Conservation (phyloP, 2,797 vertebrate genomes). For the Periophthalmus magnuspinnatus region DNA sequence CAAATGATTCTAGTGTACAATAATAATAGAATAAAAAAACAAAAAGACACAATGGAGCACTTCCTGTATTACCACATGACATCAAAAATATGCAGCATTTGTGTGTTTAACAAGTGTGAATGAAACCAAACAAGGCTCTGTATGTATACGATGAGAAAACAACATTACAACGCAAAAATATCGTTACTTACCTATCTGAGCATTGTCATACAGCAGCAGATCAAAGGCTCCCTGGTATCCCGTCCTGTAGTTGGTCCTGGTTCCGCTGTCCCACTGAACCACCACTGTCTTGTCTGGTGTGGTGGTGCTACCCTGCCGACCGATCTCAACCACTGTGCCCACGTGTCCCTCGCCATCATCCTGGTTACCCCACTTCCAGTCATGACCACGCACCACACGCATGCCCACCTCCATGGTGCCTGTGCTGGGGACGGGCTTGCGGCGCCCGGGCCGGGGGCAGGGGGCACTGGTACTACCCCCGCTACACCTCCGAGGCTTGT, state of each 20-base stretch:
- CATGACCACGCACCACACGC: constrained; percentile 92
- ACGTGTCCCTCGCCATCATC: constrained; percentile 92
- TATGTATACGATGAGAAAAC: no score
- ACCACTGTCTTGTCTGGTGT: constrained; percentile 97
- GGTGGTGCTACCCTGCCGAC: constrained; percentile 93
- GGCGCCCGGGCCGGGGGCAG: constrained; percentile 60
- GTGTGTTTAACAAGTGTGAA: no score
- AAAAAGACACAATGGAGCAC: no score
- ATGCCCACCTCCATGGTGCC: constrained; percentile 97
- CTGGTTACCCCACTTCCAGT: constrained; percentile 98
- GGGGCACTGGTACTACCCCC: constrained; percentile 46
- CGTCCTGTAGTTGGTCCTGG: constrained; percentile 94
- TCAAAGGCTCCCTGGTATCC: constrained; percentile 96
- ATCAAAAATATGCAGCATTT: no score
- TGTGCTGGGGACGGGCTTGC: constrained; percentile 48
- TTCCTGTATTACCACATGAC: no score
- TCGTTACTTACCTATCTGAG: constrained; percentile 86
- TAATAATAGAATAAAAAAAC: no score
- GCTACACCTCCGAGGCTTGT: constrained; percentile 55
- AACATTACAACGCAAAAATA: no score
- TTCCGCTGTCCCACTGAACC: constrained; percentile 98
- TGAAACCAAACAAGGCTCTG: no score
- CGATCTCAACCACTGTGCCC: constrained; percentile 96
- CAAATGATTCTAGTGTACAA: no score
- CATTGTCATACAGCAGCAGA: constrained; percentile 95